Evolutionary conservation across 2,888 invertebrate genomes (phyloP).

Genomic region (Nebria salina): DNA sequence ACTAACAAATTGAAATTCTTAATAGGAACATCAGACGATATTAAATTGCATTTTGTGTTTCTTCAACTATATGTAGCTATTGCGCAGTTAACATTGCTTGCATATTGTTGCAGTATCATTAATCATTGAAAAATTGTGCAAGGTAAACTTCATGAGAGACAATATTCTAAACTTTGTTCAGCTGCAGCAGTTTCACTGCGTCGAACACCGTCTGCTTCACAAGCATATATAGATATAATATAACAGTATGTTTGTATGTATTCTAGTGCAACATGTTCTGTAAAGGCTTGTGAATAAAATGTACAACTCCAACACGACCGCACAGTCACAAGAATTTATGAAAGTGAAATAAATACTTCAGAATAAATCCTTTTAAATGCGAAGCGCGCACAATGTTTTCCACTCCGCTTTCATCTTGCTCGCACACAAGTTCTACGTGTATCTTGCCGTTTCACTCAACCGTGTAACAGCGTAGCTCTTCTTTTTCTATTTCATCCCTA

Average conservation of each 20-base stretch:
- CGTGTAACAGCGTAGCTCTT: neutral
- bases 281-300: constrained; percentile 31
- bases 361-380: constrained; percentile 48
- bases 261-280: neutral
- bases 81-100: neutral
- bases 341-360: constrained; percentile 48
- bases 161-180: neutral
- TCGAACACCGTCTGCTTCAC: neutral
- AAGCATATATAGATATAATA: constrained; percentile 7
- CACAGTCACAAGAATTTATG: constrained; percentile 41
- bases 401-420: constrained; percentile 11
- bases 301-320: constrained; percentile 42
- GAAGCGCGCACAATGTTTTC: constrained; percentile 13
- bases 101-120: neutral
- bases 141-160: neutral
- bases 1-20: neutral
- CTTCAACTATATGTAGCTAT: neutral
- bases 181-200: neutral
- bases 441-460: neutral
- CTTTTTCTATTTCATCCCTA: constrained; percentile 22
- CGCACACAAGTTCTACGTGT: neutral
- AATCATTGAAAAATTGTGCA: constrained; percentile 1
- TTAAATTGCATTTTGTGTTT: neutral
- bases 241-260: constrained; percentile 20
- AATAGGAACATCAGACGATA: neutral